A percentile compares a stretch with the other conserved stretches of the same genome.
Evolutionary conservation across 1,140 invertebrate species (phyloP).

Genomic region (Wiebesia pumilae): DNA sequence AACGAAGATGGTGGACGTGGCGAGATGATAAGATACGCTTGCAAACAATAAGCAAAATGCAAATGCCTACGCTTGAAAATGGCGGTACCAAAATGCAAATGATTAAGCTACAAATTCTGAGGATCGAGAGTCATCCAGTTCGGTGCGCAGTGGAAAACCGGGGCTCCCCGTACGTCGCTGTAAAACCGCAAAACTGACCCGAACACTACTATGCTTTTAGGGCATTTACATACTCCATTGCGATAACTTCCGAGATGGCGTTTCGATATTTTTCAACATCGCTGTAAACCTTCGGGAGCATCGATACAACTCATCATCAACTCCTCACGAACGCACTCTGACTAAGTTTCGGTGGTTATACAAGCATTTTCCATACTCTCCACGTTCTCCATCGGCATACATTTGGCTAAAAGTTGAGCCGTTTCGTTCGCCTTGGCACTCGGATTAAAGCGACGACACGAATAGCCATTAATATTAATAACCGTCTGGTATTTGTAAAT

Average conservation of each 20-base stretch:
- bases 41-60: not conserved
- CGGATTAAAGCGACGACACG: no score
- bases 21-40: not conserved
- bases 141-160: not conserved
- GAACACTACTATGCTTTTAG: constrained; percentile 49
- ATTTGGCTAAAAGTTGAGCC: not conserved
- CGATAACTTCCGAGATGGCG: constrained; percentile 43
- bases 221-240: constrained; percentile 45
- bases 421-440: no score
- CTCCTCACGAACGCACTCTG: not conserved
- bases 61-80: not conserved
- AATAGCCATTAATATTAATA: no score
- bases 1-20: constrained; percentile 15
- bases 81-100: not conserved
- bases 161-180: constrained; percentile 52
- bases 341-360: constrained; percentile 4
- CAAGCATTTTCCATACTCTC: not conserved
- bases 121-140: not conserved
- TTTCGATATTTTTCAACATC: constrained; percentile 43
- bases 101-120: not conserved
- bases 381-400: not conserved
- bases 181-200: constrained; percentile 46
- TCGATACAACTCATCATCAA: constrained; percentile 18
- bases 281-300: constrained; percentile 27
- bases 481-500: no score